Evolutionary conservation across 2,113 vertebrate species (phyloP), one percentile per base, ranked within the genome.

Genomic region (Erythrolamprus reginae): DNA sequence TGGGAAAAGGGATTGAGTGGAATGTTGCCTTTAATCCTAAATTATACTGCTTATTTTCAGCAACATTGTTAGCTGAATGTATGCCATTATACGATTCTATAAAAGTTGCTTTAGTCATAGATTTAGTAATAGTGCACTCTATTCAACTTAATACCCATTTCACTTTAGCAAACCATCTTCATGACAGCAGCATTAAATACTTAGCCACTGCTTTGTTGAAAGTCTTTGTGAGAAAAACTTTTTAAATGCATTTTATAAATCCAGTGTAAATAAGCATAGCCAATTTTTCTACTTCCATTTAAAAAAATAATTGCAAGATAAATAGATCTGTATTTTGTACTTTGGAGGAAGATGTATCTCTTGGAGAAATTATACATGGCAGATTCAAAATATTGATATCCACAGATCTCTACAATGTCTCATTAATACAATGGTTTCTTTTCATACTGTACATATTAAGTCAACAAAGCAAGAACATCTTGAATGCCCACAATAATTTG

Each of bases 21-120:
- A n/a, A 26, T 82, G 9, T 8, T 15, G 23, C 87, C 53, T 93
- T 58, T 55, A 33, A 82, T 56, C 89, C 55, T 52, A 82, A 88
- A 15, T n/a, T 33, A 13, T 65, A n/a, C 1, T 0, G 3, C 33
- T 1, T 50, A 45, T 28, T 50, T 28, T 10, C 24, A 6, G 5
- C 26, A 89, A 82, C 26, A 65, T 45, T 38, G 4, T 50, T 90
- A 51, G 45, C 87, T 48, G 2, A 84, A 91, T 48, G 1, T 82
- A 89, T 90, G 17, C 0, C n/a, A 58, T 82, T 92, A 88, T 84
- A 88, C 33, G 45, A 53, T 89, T 33, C 58, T 92, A 92, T 17
- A 10, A 90, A 91, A 26, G 50, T 91, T 91, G 45, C 87, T 88
- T 88, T 91, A 55, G 77, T 87, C 50, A 50, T 61, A 61, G 42